Evolutionary conservation across 2,888 invertebrate genomes (phyloP).

Genomic region (Pilophorus perplexus): DNA sequence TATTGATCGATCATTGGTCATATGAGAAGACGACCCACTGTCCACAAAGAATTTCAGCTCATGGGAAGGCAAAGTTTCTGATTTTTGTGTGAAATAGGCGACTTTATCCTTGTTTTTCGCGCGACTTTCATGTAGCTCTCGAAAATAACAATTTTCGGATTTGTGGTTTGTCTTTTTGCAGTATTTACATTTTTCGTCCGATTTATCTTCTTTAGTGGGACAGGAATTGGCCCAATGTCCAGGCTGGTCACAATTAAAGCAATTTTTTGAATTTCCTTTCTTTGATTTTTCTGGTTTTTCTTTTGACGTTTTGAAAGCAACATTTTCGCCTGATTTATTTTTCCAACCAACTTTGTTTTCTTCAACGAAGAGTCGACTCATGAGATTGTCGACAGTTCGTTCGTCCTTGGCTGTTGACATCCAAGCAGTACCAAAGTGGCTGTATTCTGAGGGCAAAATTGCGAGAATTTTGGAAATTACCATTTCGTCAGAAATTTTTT

Average conservation of each 20-base stretch:
- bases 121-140: constrained; percentile 9
- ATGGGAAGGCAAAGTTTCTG: neutral
- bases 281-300: too few relatives aligned
- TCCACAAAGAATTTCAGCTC: constrained; percentile 21
- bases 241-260: neutral
- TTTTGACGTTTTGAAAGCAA: too few relatives aligned
- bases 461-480: too few relatives aligned
- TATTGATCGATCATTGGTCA: constrained; percentile 8
- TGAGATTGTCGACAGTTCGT: neutral
- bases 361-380: too few relatives aligned
- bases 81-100: constrained; percentile 5
- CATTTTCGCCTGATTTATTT: too few relatives aligned
- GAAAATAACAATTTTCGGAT: too few relatives aligned
- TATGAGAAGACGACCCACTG: constrained; percentile 24
- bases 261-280: constrained; percentile 6
- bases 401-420: neutral
- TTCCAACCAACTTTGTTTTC: too few relatives aligned
- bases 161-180: too few relatives aligned
- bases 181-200: neutral
- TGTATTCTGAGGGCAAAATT: too few relatives aligned
- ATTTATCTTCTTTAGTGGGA: neutral
- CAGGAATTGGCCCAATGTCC: constrained; percentile 17
- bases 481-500: too few relatives aligned
- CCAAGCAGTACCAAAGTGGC: too few relatives aligned
- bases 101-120: constrained; percentile 17